Evolutionary conservation across 2,888 invertebrate species (phyloP), one percentile per base, ranked within the genome.

Genomic region (Gryllus longicercus): DNA sequence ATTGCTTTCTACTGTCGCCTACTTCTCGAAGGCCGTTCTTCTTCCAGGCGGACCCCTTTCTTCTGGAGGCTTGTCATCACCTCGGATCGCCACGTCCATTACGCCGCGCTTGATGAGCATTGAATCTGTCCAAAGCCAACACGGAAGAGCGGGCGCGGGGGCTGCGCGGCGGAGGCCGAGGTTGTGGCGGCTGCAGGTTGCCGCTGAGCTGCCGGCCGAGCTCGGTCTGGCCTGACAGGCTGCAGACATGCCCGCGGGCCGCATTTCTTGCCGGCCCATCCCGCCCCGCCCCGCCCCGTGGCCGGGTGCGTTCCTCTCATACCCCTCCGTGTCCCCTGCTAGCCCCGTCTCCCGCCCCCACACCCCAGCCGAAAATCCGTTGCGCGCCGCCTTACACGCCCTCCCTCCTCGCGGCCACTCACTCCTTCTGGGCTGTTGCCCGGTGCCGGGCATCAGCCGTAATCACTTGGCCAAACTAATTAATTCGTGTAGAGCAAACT

Each of bases 401-500:
- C 2, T 4, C 3, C 2, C 63, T 4, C 63, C 63, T 63, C 63
- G 5, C 14, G 2, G 63, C 25, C 25, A 3, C 25, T 38, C 63
- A 63, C 63, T 0, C 63, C 63, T 63, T 63, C 3, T 63, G 63
- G 63, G 63, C 18, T 18, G 63, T 18, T 18, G 2, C 5, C 63
- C 18, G 63, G 63, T 38, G 25, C 25, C 25, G 25, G 2, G 25
- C 25, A 38, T 2, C 25, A 38, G 25, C 16, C 18, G 63, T 63
- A 63, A 63, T 63, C 63, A 2, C 16, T 14, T 18, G 14, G 63
- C 63, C 63, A 63, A 63, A 63, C 63, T 63, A 63, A 63, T 63
- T 63, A 63, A 63, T 63, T 63, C 63, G 63, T 63, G 63, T 63
- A 63, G 18, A 63, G 63, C 63, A 63, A 63, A 63, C 63, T 63